Conservation (phyloP, 2,888 invertebrate species). For the Lycocerus yunnanus region DNA sequence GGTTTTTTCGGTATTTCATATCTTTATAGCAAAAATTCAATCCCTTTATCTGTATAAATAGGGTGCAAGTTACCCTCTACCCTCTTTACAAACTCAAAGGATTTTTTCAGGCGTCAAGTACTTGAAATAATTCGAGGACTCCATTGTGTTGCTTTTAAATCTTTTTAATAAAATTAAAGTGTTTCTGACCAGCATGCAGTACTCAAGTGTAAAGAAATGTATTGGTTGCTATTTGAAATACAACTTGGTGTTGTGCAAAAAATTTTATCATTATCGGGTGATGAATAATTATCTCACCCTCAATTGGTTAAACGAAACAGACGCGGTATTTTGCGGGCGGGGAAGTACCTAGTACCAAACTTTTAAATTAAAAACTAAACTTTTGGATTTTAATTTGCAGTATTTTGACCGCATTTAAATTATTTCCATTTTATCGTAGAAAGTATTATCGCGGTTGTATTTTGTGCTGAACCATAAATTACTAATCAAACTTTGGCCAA, state of each 20-base stretch:
- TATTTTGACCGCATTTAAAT: neutral
- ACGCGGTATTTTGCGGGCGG: neutral
- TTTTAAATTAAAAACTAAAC: neutral
- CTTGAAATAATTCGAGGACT: neutral
- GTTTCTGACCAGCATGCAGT: neutral
- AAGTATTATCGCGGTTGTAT: neutral
- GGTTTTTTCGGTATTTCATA: neutral
- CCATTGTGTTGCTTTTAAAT: neutral
- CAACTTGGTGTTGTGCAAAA: too few species aligned
- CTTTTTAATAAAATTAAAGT: neutral
- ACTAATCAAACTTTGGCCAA: neutral
- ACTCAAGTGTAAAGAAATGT: neutral
- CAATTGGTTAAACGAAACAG: neutral
- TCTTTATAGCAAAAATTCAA: neutral
- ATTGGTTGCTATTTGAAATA: neutral
- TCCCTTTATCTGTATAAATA: constrained; percentile 1
- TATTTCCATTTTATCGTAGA: neutral
- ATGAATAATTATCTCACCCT: too few species aligned
- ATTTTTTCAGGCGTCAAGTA: neutral
- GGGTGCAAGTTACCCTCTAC: neutral
- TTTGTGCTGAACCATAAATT: neutral
- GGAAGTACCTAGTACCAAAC: neutral
- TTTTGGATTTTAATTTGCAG: neutral
- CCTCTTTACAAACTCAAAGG: neutral
- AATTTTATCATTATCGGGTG: too few species aligned